Evolutionary conservation across 2,113 vertebrate species (phyloP), one percentile per base, ranked within the genome.

Genomic region (Amia ocellicauda): DNA sequence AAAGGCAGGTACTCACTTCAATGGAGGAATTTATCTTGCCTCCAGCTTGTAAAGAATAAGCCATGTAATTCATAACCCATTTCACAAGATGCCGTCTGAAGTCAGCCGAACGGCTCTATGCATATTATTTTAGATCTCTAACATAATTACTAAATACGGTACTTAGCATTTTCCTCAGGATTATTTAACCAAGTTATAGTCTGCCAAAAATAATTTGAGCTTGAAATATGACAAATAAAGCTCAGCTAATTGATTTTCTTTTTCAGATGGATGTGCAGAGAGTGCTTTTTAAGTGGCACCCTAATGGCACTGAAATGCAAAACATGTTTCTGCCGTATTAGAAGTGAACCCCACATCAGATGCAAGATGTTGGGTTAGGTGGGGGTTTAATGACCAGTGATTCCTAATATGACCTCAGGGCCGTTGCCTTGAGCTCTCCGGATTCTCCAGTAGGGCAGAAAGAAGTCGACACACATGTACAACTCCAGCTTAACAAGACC

Each of bases 301-400:
- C 76, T 65, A 75, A 83, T 77, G 49, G 62, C 3, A 36, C 69
- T 71, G 36, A 81, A 79, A 85, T 76, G 51, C 52, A 70, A 79
- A 85, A 68, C 77, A 80, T 64, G 75, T 81, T 76, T 67, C 62
- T 53, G 54, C 60, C 68, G 23, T 22, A 17, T 55, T 59, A 23
- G 54, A 41, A 69, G 67, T 27, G 49, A 64, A 31, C 69, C 17
- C 49, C 20, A 49, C 58, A 64, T 67, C 68, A 42, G 58, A 76
- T 55, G 47, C 49, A 62, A 73, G 64, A 45, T 52, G 69, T 47
- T 41, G 55, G 69, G 13, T 17, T 14, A 14, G 3, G 13, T 47
- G 13, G 43, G 13, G 43, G 43, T n/a, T 73, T 64, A 73, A 51
- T 14, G 42, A 62, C 24, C 67, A 75, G 69, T 71, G 75, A 56